These are phyloP conservation scores for Callyntrura guangdongensis DNA, from an alignment of 2,888 invertebrate genomes.

Conservation along the genomic window DNA sequence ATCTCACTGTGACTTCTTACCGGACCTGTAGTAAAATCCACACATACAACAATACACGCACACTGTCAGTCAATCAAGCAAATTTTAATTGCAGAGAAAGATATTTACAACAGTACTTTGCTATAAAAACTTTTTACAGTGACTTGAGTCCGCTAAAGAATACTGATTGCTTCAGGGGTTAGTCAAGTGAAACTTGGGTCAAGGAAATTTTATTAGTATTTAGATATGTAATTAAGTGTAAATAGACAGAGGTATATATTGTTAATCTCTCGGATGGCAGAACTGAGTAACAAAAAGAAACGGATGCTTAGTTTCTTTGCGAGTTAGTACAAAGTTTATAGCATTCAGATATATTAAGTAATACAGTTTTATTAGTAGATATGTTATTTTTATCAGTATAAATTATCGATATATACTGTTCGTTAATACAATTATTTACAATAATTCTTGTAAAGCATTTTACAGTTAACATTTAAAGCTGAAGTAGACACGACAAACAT, in stretches of 20 bases:
- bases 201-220: too few species aligned
- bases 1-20: conserved; percentile 78
- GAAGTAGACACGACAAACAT: conserved; percentile 46
- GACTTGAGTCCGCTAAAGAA: too few species aligned
- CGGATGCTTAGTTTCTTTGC: too few species aligned
- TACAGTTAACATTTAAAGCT: neutral
- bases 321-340: neutral
- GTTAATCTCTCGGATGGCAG: too few species aligned
- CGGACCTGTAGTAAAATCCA: conserved; percentile 74
- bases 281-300: too few species aligned
- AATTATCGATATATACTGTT: neutral
- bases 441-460: neutral
- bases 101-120: neutral
- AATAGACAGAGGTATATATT: too few species aligned
- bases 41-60: conserved; percentile 69
- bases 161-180: too few species aligned
- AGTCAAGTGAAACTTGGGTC: too few species aligned
- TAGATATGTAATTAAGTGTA: too few species aligned
- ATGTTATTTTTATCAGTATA: neutral
- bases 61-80: conserved; percentile 68
- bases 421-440: neutral
- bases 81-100: conserved; percentile 28
- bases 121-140: too few species aligned
- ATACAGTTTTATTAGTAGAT: neutral
- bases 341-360: neutral